Base-by-base conservation (phyloP, 1,140 invertebrate species). In the Tribolium madens region DNA sequence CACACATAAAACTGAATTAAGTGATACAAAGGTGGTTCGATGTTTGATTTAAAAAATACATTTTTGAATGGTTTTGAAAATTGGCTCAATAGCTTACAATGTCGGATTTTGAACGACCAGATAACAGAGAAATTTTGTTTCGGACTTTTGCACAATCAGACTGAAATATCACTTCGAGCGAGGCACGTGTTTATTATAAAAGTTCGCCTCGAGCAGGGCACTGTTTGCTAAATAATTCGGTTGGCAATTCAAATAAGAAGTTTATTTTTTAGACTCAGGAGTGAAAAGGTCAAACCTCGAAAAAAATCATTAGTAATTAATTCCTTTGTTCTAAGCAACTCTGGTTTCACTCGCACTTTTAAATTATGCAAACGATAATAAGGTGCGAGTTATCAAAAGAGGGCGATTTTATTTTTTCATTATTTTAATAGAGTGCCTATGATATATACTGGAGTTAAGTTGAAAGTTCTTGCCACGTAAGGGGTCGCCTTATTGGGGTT, bases 341-440 rank as follows among this genome's bases (percentile, higher is more conserved):
- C 57, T 33, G 57, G 57, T 9, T 13, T n/a, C 14, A 64, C 21
- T 64, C 26, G 21, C 26, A 64, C 12, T 64, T 42, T 64, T 64
- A 64, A 64, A 64, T 64, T 64, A 64, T 64, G 57, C 57, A 64
- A 64, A 64, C 57, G 57, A 33, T 64, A 64, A 64, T 64, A 64
- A 64, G 21, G 57, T n/a, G 26, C 57, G 14, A 33, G 57, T 33
- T 64, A 64, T 64, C 57, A 64, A 64, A 64, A 64, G 26, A 33
- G n/a, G 57, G 57, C 52, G 14, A 57, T 57, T 57, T 57, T 64
- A 50, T 64, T 64, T 26, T 64, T 64, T 64, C 57, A 64, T 64
- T 64, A 64, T 64, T 64, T 64, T 64, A 64, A 64, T 64, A 33
- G 57, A 18, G 26, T 18, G 57, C 17, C 14, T 64, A 33, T 64